Conservation (phyloP, 2,888 invertebrate genomes). For the Galerucella calmariensis region DNA sequence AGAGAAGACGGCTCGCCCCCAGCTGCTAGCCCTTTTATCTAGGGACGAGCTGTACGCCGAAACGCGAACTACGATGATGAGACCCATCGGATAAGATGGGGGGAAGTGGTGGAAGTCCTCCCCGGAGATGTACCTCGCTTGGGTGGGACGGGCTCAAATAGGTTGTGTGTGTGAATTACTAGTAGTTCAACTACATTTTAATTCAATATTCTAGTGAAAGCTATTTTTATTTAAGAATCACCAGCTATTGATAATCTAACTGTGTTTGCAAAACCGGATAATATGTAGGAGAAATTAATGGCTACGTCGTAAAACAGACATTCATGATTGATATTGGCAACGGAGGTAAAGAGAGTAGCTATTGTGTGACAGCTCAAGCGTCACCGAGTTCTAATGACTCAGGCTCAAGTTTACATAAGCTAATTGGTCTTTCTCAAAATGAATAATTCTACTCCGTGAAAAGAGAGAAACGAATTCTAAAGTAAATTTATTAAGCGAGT, state of each 20-base stretch:
- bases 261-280: background rate
- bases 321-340: constrained; percentile 34
- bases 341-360: constrained; percentile 30
- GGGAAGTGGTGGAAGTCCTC: too few relatives aligned
- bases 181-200: too few relatives aligned
- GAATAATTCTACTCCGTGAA: constrained; percentile 26
- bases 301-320: constrained; percentile 20
- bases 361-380: constrained; percentile 39
- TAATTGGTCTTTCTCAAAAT: constrained; percentile 37
- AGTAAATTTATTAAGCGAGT: constrained; percentile 20
- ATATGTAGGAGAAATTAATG: background rate
- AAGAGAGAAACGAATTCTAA: constrained; percentile 23
- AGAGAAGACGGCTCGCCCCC: too few relatives aligned
- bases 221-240: background rate
- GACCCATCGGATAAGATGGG: too few relatives aligned
- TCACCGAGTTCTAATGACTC: constrained; percentile 34
- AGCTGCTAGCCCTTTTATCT: too few relatives aligned
- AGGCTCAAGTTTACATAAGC: constrained; percentile 37
- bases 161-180: too few relatives aligned
- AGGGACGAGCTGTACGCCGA: too few relatives aligned
- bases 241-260: background rate
- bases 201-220: too few relatives aligned
- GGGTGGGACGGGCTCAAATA: too few relatives aligned
- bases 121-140: too few relatives aligned
- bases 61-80: too few relatives aligned